Conservation (phyloP, 2,113 vertebrate genomes). For the Eidolon helvum region DNA sequence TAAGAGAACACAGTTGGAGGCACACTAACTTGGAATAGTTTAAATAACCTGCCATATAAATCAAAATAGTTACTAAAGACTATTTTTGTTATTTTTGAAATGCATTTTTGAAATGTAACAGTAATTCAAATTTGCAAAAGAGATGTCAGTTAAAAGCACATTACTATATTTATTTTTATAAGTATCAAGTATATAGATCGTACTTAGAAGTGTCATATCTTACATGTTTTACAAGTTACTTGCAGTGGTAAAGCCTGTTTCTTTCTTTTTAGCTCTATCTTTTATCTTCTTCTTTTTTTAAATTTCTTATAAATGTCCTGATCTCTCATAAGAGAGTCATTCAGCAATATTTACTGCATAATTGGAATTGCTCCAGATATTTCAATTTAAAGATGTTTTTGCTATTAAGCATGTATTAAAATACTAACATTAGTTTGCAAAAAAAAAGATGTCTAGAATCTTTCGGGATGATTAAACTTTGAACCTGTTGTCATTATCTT, state of each 20-base stretch:
- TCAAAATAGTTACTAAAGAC: background rate
- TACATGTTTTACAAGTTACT: background rate
- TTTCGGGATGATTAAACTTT: slow-evolving; percentile 44
- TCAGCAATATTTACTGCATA: background rate
- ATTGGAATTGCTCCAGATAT: background rate
- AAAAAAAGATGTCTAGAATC: slow-evolving; percentile 41
- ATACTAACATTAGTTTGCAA: slow-evolving; percentile 37
- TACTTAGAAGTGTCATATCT: background rate
- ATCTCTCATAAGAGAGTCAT: background rate
- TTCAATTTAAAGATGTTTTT: background rate
- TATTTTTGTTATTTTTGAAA: background rate
- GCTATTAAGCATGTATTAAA: slow-evolving; percentile 23
- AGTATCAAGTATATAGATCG: background rate
- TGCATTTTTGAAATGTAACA: background rate
- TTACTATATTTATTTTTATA: background rate
- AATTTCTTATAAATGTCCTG: background rate
- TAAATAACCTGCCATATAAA: background rate
- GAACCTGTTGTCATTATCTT: background rate
- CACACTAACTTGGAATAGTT: background rate
- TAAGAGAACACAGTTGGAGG: background rate
- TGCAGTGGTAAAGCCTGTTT: background rate
- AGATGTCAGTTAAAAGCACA: background rate
- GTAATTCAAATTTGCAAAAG: background rate
- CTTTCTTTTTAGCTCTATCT: background rate
- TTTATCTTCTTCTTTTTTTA: background rate